These are phyloP conservation scores for Vandiemenella viatica DNA, from an alignment of 2,888 invertebrate species.

Conservation along the genomic window DNA sequence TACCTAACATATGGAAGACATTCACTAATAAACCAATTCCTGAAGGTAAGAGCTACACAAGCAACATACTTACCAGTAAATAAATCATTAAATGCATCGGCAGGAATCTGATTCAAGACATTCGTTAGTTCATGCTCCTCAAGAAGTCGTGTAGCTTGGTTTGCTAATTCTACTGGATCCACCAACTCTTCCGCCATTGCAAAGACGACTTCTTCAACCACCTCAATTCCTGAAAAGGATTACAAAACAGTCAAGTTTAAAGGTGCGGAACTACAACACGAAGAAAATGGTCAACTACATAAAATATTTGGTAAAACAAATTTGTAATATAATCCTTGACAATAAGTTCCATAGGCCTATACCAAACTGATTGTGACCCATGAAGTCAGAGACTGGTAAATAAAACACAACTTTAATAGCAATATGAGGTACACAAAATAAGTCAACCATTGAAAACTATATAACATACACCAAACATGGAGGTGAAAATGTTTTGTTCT, in stretches of 20 bases:
- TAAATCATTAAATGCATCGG: slow-evolving; percentile 69
- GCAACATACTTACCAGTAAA: slow-evolving; percentile 59
- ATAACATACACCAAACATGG: no score
- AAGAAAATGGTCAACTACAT: neutral
- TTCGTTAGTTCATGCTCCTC: slow-evolving; percentile 63
- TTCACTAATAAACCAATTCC: no score
- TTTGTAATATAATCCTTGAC: slow-evolving; percentile 1
- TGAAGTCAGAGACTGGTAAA: no score
- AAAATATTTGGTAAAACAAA: neutral
- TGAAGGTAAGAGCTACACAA: no score
- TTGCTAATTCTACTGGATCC: slow-evolving; percentile 37
- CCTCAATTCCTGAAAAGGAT: slow-evolving; percentile 25
- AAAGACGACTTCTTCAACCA: slow-evolving; percentile 41
- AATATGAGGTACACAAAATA: no score
- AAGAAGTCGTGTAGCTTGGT: slow-evolving; percentile 46
- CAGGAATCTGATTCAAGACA: slow-evolving; percentile 60
- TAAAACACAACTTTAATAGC: no score
- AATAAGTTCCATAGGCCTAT: no score
- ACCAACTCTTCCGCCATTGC: slow-evolving; percentile 39
- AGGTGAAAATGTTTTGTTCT: no score
- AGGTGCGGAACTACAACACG: neutral
- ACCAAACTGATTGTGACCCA: no score
- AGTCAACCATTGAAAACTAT: no score
- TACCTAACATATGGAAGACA: no score
- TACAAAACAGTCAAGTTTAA: neutral